Conservation (phyloP, 2,797 vertebrate species). For the Leucoraja ocellata region DNA sequence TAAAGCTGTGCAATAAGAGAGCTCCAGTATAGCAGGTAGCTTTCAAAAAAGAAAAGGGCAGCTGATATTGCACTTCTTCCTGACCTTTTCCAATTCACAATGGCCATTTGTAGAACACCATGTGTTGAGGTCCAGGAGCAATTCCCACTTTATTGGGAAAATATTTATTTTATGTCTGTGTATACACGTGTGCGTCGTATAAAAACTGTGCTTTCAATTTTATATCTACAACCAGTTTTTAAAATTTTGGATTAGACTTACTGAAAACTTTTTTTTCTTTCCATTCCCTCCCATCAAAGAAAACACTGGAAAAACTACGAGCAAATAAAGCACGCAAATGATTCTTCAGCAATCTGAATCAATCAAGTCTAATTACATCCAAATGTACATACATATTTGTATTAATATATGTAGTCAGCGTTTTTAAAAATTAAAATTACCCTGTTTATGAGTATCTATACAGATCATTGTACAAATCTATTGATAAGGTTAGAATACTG, state of each 20-base stretch:
- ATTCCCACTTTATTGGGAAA: background rate
- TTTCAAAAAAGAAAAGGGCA: too few species aligned
- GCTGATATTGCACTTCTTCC: background rate
- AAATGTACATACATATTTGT: background rate
- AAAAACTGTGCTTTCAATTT: background rate
- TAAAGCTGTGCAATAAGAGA: background rate
- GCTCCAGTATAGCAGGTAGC: background rate
- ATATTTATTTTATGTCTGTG: too few species aligned
- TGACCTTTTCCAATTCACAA: background rate
- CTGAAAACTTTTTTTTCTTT: slow-evolving; percentile 22
- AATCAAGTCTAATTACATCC: background rate
- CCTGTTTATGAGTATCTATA: background rate
- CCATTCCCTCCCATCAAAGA: slow-evolving; percentile 54
- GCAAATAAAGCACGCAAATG: slow-evolving; percentile 52
- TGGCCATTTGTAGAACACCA: background rate
- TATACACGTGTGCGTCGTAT: background rate
- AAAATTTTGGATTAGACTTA: background rate
- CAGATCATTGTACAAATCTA: background rate
- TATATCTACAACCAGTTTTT: background rate
- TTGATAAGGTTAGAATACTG: background rate
- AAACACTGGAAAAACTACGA: slow-evolving; percentile 73
- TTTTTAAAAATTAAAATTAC: background rate
- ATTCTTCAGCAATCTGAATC: background rate
- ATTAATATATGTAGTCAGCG: background rate
- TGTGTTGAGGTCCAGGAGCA: background rate